Evolutionary conservation across 2,888 invertebrate species (phyloP), one percentile per base, ranked within the genome.

Genomic region (Buathra laborator): DNA sequence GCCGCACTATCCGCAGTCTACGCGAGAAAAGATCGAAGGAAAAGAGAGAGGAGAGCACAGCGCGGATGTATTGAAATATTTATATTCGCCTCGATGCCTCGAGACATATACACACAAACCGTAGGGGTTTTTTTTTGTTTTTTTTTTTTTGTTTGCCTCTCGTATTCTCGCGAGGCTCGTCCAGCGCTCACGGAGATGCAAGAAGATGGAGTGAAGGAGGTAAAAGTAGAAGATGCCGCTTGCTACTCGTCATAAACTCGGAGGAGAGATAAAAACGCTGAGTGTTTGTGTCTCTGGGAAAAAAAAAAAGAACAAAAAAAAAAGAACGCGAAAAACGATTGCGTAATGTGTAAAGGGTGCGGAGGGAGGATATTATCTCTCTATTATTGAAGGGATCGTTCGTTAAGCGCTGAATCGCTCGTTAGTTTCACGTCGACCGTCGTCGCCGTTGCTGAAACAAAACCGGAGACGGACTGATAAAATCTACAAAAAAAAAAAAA

Each of bases 61-160:
- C 56, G 62, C 62, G 62, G 51, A 37, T 70, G 29, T 68, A 81
- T 84, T 81, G 80, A 81, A 81, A 84, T 77, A 81, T 81, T 84
- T 66, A 84, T 72, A 72, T 59, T 59, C 66, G 82, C 19, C 43
- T 67, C 67, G 66, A 72, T 67, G 53, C 44, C 43, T 43, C 53
- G 67, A 56, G 56, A 56, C 32, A 53, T 37, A 24, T 48, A 62
- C 46, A 74, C 74, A 64, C 74, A 64, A 24, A 75, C 62, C 32
- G 14, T 32, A 29, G 62, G 62, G 62, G 14, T 62, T 62, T 32
- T 62, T 19, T 32, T 62, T 32, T 19, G 14, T 62, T 62, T 32
- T 62, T 19, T 32, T 62, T 32, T 19, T 19, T 0, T 19, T 24
- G 14, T 62, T 32, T 29, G 14, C n/a, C 37, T 78, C 44, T 16